Percentiles rank a stretch among this genome's conserved stretches.
Conservation (phyloP, 2,113 vertebrate genomes). For the Plecturocebus donacophilus region DNA sequence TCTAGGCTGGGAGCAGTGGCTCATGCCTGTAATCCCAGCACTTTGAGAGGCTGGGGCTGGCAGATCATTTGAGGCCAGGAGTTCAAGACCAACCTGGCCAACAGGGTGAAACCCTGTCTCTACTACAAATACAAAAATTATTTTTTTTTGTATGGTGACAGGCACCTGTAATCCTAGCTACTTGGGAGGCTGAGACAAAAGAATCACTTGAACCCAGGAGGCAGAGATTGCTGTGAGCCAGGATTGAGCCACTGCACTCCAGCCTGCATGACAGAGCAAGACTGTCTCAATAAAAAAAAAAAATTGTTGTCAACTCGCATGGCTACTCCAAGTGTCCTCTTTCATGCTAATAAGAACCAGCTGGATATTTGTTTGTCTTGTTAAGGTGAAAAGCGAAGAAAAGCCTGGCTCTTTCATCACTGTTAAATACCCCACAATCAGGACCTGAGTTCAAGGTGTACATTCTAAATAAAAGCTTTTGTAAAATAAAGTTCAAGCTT, state of each 20-base stretch:
- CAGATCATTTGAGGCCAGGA: not conserved
- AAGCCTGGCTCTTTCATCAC: not conserved
- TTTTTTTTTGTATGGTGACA: too few relatives aligned
- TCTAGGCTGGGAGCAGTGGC: not conserved
- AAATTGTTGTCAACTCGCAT: not conserved
- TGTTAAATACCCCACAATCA: not conserved
- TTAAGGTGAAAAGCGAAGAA: constrained; percentile 36
- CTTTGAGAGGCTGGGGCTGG: not conserved
- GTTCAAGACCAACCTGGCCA: not conserved
- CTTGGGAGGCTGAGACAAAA: not conserved
- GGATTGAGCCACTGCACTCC: not conserved
- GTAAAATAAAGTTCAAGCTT: not conserved
- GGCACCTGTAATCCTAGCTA: not conserved
- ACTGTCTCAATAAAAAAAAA: not conserved
- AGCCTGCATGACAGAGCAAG: not conserved
- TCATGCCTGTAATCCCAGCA: not conserved
- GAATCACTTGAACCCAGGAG: not conserved
- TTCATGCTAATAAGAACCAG: not conserved
- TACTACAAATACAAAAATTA: not conserved
- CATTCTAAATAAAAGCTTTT: not conserved
- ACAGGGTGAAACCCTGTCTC: not conserved
- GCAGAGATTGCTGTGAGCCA: not conserved
- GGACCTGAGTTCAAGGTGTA: not conserved
- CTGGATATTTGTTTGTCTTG: not conserved
- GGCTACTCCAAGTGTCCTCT: not conserved